Conservation (phyloP, 2,888 invertebrate species). For the Acanthosepion pharaonis region DNA sequence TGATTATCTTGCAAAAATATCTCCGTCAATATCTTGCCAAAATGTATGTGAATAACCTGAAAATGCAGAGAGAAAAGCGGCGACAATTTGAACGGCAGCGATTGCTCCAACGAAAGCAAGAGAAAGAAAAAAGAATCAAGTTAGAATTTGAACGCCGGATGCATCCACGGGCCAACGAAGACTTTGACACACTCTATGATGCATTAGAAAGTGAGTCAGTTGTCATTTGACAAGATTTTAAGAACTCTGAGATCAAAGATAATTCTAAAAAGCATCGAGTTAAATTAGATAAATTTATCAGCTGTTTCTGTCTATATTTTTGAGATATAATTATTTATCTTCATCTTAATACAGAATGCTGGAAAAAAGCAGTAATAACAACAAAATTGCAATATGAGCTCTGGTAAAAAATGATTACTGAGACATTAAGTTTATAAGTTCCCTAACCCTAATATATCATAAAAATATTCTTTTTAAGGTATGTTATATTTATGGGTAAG, state of each 20-base stretch:
- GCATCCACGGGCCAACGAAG: constrained; percentile 74
- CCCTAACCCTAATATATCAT: too few species aligned
- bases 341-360: too few species aligned
- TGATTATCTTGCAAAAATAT: constrained; percentile 74
- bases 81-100: constrained; percentile 73
- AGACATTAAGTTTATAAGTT: too few species aligned
- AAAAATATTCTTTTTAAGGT: too few species aligned
- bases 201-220: constrained; percentile 73
- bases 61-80: constrained; percentile 68
- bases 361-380: too few species aligned
- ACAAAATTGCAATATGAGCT: too few species aligned
- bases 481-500: too few species aligned
- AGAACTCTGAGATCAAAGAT: background rate
- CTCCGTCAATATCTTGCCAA: constrained; percentile 75
- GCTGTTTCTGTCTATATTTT: too few species aligned
- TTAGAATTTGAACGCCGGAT: constrained; percentile 73
- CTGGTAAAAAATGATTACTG: too few species aligned
- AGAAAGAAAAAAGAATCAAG: constrained; percentile 73
- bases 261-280: too few species aligned
- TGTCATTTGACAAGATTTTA: background rate
- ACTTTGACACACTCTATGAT: constrained; percentile 74
- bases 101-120: constrained; percentile 70
- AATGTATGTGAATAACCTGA: constrained; percentile 70
- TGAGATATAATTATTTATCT: too few species aligned
- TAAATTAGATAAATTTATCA: too few species aligned